Percentiles rank a stretch among this genome's conserved stretches.
Conservation (phyloP, 2,113 vertebrate genomes). For the Phyllopteryx taeniolatus region DNA sequence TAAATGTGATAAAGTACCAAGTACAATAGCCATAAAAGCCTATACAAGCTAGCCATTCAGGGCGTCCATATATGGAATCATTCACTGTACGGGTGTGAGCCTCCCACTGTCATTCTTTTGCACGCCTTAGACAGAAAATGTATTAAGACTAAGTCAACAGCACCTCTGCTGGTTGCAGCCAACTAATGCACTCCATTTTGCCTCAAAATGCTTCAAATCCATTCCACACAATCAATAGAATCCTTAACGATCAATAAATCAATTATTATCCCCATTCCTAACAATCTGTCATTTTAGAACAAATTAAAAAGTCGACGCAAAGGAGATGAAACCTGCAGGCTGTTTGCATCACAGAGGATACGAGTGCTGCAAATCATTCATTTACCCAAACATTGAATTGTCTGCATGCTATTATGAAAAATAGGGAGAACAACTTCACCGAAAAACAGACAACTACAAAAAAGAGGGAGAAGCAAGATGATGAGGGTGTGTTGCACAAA, state of each 20-base stretch:
- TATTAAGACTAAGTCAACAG: neutral
- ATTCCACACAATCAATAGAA: neutral
- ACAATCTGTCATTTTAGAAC: neutral
- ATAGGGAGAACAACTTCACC: neutral
- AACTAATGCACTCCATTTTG: neutral
- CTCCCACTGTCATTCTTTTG: too few relatives aligned
- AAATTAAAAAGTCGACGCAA: neutral
- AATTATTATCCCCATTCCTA: neutral
- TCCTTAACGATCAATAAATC: neutral
- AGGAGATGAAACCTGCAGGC: neutral
- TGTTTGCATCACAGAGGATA: neutral
- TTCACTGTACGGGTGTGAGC: too few relatives aligned
- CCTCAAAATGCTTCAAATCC: neutral
- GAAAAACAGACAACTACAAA: neutral
- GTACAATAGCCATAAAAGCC: too few relatives aligned
- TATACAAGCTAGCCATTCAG: too few relatives aligned
- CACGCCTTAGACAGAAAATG: too few relatives aligned
- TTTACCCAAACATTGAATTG: too few relatives aligned
- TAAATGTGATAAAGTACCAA: too few relatives aligned
- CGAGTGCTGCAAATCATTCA: neutral
- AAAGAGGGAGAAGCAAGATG: neutral
- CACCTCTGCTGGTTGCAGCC: neutral
- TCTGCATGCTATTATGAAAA: neutral
- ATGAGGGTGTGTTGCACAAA: constrained; percentile 16
- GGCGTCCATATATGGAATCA: too few relatives aligned